These are phyloP conservation scores for Drosophila suzukii DNA, from an alignment of 1,140 invertebrate species.

Conservation along the genomic window DNA sequence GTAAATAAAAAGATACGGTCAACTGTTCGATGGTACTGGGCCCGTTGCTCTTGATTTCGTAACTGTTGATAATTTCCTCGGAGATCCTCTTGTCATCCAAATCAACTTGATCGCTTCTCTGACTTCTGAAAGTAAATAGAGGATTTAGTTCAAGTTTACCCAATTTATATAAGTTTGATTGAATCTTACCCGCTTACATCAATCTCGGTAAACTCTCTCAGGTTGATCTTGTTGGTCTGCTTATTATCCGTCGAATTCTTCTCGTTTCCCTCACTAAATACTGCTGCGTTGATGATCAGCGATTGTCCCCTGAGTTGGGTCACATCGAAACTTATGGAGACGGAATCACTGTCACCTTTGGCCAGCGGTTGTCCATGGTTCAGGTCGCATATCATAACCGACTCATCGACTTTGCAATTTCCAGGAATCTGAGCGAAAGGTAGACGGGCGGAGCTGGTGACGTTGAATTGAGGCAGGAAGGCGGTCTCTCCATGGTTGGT, in stretches of 20 bases:
- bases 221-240: constrained; percentile 67
- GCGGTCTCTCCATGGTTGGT: constrained; percentile 84
- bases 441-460: constrained; percentile 76
- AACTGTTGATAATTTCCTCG: constrained; percentile 60
- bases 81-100: constrained; percentile 4
- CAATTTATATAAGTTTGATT: not conserved
- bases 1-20: constrained; percentile 66
- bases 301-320: constrained; percentile 57
- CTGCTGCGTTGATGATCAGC: constrained; percentile 67
- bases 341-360: constrained; percentile 58
- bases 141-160: no score
- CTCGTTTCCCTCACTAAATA: constrained; percentile 84
- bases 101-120: constrained; percentile 50
- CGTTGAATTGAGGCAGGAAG: constrained; percentile 81
- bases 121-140: constrained; percentile 37
- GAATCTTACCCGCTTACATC: constrained; percentile 82
- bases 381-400: constrained; percentile 3
- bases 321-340: constrained; percentile 81
- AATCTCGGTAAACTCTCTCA: constrained; percentile 82
- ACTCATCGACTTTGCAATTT: constrained; percentile 68
- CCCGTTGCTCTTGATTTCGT: constrained; percentile 74
- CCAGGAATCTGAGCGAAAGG: constrained; percentile 81
- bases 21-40: constrained; percentile 70
- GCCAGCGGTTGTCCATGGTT: constrained; percentile 62
- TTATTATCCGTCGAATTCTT: constrained; percentile 69